phyloP scores from a whole-genome alignment of 2,888 invertebrate species.

The Globia sparganii region DNA sequence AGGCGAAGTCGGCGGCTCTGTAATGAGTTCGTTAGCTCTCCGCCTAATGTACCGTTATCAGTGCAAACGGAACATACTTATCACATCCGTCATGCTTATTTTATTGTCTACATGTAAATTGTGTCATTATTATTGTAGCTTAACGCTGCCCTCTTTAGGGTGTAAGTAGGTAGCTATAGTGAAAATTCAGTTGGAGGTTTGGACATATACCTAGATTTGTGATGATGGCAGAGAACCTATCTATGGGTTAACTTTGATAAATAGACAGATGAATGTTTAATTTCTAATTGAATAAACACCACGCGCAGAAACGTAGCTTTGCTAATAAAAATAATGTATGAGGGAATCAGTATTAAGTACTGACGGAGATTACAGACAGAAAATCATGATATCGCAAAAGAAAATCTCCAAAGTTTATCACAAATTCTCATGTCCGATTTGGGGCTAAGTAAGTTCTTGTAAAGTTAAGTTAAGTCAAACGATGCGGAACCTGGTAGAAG shows the following conservation, averaged over 20 bases:
- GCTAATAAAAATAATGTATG: neutral
- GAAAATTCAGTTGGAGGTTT: neutral
- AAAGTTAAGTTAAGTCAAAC: neutral
- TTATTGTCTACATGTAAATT: constrained; percentile 64
- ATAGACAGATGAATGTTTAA: neutral
- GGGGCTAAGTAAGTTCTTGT: neutral
- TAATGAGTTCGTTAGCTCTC: constrained; percentile 85
- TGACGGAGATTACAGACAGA: neutral
- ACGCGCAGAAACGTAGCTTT: neutral
- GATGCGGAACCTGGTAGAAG: neutral
- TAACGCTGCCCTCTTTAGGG: constrained; percentile 49
- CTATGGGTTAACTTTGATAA: neutral
- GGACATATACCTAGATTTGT: neutral
- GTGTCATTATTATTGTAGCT: constrained; percentile 65
- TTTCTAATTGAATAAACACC: neutral
- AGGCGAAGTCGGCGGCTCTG: constrained; percentile 48
- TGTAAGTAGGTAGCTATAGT: constrained; percentile 21
- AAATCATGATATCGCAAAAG: neutral
- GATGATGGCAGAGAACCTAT: too few species aligned
- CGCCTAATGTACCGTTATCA: constrained; percentile 84
- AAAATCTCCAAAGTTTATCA: neutral
- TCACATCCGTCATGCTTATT: constrained; percentile 81
- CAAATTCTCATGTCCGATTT: neutral
- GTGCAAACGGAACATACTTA: constrained; percentile 84
- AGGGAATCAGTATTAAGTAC: neutral